Evolutionary conservation across 2,888 invertebrate genomes (phyloP).

Genomic region (Ctena decussata): DNA sequence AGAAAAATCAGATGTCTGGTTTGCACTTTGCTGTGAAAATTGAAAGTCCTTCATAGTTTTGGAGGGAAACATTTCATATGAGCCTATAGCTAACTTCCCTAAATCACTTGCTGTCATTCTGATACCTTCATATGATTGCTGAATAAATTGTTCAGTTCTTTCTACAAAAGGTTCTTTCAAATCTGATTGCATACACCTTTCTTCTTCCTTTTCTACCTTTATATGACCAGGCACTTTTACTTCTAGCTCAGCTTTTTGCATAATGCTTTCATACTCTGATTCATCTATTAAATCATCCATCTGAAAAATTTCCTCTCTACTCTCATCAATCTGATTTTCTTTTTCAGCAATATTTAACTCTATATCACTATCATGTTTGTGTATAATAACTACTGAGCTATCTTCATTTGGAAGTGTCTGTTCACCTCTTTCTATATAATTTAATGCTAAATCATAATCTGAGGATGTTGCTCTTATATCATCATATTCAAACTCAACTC

Average conservation of each 20-base stretch:
- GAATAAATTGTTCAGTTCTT: conserved; percentile 69
- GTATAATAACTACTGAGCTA: conserved; percentile 13
- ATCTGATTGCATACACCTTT: not conserved
- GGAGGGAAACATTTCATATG: not conserved
- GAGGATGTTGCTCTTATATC: conserved; percentile 29
- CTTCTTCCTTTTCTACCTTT: not conserved
- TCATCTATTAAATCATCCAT: conserved; percentile 14
- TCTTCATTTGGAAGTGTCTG: conserved; percentile 6
- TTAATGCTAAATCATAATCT: conserved; percentile 56
- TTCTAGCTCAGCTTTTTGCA: not conserved
- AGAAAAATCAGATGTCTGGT: not conserved
- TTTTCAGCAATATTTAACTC: conserved; percentile 9
- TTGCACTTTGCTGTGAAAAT: not conserved
- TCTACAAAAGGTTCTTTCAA: conserved; percentile 52
- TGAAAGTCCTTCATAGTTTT: not conserved
- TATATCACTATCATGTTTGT: conserved; percentile 14
- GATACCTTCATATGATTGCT: conserved; percentile 7
- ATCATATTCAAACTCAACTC: conserved; percentile 38
- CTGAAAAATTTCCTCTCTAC: conserved; percentile 44
- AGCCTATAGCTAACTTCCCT: not conserved
- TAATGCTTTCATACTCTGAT: too few relatives aligned
- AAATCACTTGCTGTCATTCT: not conserved
- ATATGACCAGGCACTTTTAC: not conserved
- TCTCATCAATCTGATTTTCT: conserved; percentile 45
- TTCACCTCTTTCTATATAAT: conserved; percentile 16